Percentiles rank a stretch among this genome's conserved stretches.
phyloP scores from a whole-genome alignment of 1,140 invertebrate genomes.

The Drosophila littoralis region DNA sequence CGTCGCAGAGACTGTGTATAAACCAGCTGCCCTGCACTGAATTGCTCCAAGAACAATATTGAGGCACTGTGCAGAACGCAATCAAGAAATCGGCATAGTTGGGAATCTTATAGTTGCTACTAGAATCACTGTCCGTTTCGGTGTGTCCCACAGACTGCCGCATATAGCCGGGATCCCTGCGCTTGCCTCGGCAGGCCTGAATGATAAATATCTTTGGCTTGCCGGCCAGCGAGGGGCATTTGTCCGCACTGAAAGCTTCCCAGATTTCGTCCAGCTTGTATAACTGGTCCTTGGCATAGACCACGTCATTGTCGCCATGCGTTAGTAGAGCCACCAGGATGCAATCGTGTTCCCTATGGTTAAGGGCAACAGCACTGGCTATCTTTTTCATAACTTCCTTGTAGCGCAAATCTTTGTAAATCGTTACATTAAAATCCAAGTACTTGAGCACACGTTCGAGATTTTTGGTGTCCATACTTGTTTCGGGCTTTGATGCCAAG shows the following conservation, averaged over 20 bases:
- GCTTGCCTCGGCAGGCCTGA: slow-evolving; percentile 94
- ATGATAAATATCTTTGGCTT: slow-evolving; percentile 97
- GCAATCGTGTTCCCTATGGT: slow-evolving; percentile 91
- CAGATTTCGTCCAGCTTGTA: slow-evolving; percentile 93
- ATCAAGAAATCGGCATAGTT: slow-evolving; percentile 96
- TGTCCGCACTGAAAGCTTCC: slow-evolving; percentile 93
- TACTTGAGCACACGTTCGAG: slow-evolving; percentile 87
- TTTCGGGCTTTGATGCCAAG: slow-evolving; percentile 87
- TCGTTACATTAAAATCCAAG: slow-evolving; percentile 90
- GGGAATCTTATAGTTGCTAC: slow-evolving; percentile 91
- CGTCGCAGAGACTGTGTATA: slow-evolving; percentile 93
- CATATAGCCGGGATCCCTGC: slow-evolving; percentile 90
- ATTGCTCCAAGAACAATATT: slow-evolving; percentile 96
- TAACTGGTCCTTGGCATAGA: slow-evolving; percentile 93
- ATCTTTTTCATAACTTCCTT: slow-evolving; percentile 88
- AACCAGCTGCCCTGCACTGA: slow-evolving; percentile 96
- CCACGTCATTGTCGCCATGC: slow-evolving; percentile 93
- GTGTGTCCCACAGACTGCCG: slow-evolving; percentile 66
- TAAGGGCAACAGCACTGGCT: slow-evolving; percentile 87
- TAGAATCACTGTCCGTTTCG: slow-evolving; percentile 89
- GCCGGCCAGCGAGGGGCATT: slow-evolving; percentile 92
- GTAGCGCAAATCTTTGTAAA: slow-evolving; percentile 86
- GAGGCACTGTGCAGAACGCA: slow-evolving; percentile 95
- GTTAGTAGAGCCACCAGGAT: slow-evolving; percentile 91
- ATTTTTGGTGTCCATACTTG: slow-evolving; percentile 89